Evolutionary conservation across 2,797 vertebrate genomes (phyloP), one percentile per base, ranked within the genome.

Genomic region (Champsocephalus esox): DNA sequence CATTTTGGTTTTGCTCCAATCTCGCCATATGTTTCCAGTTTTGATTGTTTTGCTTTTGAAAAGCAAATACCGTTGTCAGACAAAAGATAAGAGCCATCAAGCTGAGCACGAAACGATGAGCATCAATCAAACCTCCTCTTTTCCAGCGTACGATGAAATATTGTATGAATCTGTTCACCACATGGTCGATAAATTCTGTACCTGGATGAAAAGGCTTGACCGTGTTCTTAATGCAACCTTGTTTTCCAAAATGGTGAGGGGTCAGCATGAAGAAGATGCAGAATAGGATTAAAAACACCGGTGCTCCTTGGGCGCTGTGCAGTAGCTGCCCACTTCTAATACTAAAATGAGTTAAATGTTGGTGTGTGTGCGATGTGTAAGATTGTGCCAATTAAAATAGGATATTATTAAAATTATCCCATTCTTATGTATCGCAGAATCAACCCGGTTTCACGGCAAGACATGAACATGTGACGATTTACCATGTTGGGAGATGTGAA

Each of bases 151-250:
- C 56, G 85, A 87, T 75, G 66, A 84, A 77, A 66, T 75, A 77
- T 57, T 65, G 76, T 81, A 73, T 67, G 80, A 90, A 87, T 93
- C 86, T 95, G 94, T 62, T 34, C 80, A 67, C 82, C 94, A 94
- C 90, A 94, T 94, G 94, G 79, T 68, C 80, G 8, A 91, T 92
- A 93, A 92, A 94, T 93, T 73, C 75, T 84, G 72, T 87, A 87
- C 87, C 86, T 91, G 88, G 66, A 85, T 72, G 32, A 69, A 69
- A 45, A 82, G 28, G 61, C 67, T 61, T 13, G 21, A 63, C 80
- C 60, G 32, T 19, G 17, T 70, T 70, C 43, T 75, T 64, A 75
- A 58, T 82, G 66, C 68, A 28, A 70, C 57, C 12, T 52, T 8
- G 45, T 60, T 70, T 51, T 28, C 14, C 14, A 38, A 28, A n/a